Evolutionary conservation across 2,113 vertebrate species (phyloP), one percentile per base, ranked within the genome.

Genomic region (Castor canadensis): DNA sequence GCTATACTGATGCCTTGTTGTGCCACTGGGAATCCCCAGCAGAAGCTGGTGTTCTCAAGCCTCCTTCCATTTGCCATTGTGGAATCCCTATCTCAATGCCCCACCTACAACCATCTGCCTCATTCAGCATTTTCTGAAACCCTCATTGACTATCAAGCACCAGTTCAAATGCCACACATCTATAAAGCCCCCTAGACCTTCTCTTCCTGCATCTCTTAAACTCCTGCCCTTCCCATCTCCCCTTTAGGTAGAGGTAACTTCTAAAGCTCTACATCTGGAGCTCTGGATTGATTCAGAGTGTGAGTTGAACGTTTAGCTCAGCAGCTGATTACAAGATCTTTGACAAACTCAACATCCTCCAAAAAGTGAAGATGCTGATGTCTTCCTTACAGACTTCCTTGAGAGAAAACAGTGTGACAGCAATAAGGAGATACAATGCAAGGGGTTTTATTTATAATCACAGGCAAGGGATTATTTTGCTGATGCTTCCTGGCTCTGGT

Each of bases 141-240:
- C 12, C 13, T 45, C 24, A 20, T 32, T 47, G 64, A 1, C n/a
- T 20, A 52, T n/a, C 4, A 87, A 66, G 62, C 16, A 28, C 16
- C 13, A 22, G 35, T 56, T 54, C 6, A 13, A 66, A 45, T 30
- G 43, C 19, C 73, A 15, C 0, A 2, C 3, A 5, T 45, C 87
- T 38, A 2, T 32, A 2, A 38, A n/a, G 32, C 9, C 45, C 40
- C 22, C 13, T 5, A 32, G 9, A 47, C 49, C 28, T 72, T 86
- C 54, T 56, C 13, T n/a, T 4, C 6, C 4, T 4, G 2, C 0
- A 0, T 58, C 54, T 47, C n/a, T 93, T 19, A 15, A 22, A 15
- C 9, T n/a, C 13, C 35, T 16, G 4, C 28, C 47, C 15, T 80
- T 56, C 38, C 45, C 3, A 20, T 22, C 75, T 32, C 40, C 20